Evolutionary conservation across 2,888 invertebrate genomes (phyloP), one percentile per base, ranked within the genome.

Genomic region (Zaprionus lineosus): DNA sequence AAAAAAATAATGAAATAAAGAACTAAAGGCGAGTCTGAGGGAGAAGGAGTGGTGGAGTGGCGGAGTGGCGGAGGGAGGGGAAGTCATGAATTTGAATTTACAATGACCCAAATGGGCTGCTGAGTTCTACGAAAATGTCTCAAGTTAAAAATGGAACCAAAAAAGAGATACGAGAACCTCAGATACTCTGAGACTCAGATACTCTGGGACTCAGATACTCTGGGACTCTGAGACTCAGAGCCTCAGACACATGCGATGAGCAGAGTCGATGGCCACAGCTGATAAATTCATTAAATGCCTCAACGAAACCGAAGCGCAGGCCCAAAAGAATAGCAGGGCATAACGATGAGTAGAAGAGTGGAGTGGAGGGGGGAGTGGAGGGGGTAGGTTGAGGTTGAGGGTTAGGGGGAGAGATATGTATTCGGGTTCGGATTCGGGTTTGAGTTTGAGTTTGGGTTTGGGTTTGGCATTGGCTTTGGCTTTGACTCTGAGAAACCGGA

Each of bases 251-350:
- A 34, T 11, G 19, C 19, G 19, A 19, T 31, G 41, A 40, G 48
- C 50, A 44, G 52, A n/a, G n/a, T 51, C 59, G 77, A 81, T 81
- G 74, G 66, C 61, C 61, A 58, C 83, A 83, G 74, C 81, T 77
- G 84, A 81, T 79, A 83, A 83, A 79, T 83, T 81, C 84, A 77
- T 79, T 83, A 73, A 76, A 83, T 64, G 65, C 64, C 50, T 58
- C 47, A 60, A 51, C 59, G 50, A 61, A 40, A 57, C 44, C 39
- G 28, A 34, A 53, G 28, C 33, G 21, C 34, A 19, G 41, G n/a
- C 31, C 24, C 19, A 47, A 28, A 40, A 21, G 33, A 29, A 26
- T n/a, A n/a, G n/a, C n/a, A n/a, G n/a, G n/a, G n/a, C n/a, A n/a
- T n/a, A n/a, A n/a, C n/a, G n/a, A n/a, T n/a, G n/a, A 9, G 46